Evolutionary conservation across 2,113 vertebrate genomes (phyloP).

Genomic region (Ondatra zibethicus): DNA sequence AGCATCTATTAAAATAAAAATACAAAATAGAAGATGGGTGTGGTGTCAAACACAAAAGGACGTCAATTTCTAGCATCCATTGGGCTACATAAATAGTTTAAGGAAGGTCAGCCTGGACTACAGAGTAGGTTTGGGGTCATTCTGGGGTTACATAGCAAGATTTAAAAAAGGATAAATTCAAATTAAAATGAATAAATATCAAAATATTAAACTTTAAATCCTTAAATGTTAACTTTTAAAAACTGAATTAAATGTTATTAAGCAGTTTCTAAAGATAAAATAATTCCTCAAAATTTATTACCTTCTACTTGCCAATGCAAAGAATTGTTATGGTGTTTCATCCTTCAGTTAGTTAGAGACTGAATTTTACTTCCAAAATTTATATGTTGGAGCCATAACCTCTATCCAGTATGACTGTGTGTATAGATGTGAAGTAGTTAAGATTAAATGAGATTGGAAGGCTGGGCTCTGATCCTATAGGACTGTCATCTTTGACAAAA

Average conservation of each 20-base stretch:
- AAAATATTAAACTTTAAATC: slow-evolving; percentile 19
- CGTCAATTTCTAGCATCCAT: neutral
- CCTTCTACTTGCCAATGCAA: neutral
- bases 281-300: neutral
- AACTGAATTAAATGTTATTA: neutral
- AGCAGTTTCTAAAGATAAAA: slow-evolving; percentile 16
- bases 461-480: neutral
- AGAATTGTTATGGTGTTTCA: neutral
- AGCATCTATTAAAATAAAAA: slow-evolving; percentile 23
- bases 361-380: neutral
- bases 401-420: neutral
- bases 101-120: neutral
- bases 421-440: neutral
- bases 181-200: slow-evolving; percentile 47
- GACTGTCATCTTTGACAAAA: neutral
- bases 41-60: neutral
- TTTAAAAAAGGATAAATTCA: neutral
- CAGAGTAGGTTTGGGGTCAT: neutral
- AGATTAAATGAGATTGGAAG: no score
- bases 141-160: neutral
- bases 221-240: slow-evolving; percentile 24
- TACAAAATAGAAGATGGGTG: neutral
- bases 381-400: neutral
- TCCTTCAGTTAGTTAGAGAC: neutral
- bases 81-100: slow-evolving; percentile 25